These are phyloP conservation scores for Tanytarsus gracilentus DNA, from an alignment of 2,888 invertebrate genomes.

Conservation along the genomic window DNA sequence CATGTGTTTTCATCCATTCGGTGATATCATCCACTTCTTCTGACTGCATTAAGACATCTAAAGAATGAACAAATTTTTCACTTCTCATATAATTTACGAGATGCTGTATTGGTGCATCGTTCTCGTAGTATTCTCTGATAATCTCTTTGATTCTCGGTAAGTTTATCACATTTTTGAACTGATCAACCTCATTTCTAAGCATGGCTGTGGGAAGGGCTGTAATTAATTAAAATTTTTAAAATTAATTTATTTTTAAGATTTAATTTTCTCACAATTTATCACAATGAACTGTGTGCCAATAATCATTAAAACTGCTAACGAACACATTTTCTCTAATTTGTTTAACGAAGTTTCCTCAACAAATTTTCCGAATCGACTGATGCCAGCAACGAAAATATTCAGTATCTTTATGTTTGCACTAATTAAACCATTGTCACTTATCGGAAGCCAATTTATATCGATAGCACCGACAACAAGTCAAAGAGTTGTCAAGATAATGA, in stretches of 20 bases:
- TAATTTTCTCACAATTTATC: slow-evolving; percentile 3
- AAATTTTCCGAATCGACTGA: not conserved
- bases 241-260: not conserved
- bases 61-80: not conserved
- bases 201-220: slow-evolving; percentile 4
- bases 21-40: slow-evolving; percentile 17
- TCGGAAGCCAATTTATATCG: not conserved
- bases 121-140: slow-evolving; percentile 8
- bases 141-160: slow-evolving; percentile 4
- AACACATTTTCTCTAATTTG: slow-evolving; percentile 3
- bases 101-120: not conserved
- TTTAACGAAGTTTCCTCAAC: not conserved
- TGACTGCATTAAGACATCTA: not conserved
- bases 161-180: not conserved
- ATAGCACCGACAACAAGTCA: not conserved
- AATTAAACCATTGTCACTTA: not conserved
- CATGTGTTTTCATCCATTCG: slow-evolving; percentile 14
- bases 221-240: not conserved
- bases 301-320: not conserved
- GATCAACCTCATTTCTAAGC: not conserved
- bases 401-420: slow-evolving; percentile 6
- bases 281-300: slow-evolving; percentile 1
- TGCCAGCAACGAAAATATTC: not conserved
- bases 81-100: not conserved
- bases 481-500: too few relatives aligned